phyloP scores from a whole-genome alignment of 2,113 vertebrate genomes.

The Corythoichthys haematopterus region DNA sequence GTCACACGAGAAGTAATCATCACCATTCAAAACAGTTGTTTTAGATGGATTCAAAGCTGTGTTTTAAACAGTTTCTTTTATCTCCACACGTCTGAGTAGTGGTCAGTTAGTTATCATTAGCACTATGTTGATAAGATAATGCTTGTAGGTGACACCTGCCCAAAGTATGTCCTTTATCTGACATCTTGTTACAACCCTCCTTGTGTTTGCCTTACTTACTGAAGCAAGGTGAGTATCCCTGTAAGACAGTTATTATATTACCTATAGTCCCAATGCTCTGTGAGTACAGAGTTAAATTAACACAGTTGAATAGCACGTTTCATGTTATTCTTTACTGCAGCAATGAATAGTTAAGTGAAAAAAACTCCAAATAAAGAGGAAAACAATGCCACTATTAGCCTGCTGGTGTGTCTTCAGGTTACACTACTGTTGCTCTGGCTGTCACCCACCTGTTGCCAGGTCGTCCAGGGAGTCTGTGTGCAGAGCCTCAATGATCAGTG shows the following conservation, averaged over 20 bases:
- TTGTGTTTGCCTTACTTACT: neutral
- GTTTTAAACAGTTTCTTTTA: conserved; percentile 3
- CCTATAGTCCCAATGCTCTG: neutral
- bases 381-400: conserved; percentile 29
- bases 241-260: neutral
- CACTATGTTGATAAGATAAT: conserved; percentile 24
- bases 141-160: conserved; percentile 28
- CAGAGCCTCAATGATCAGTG: conserved; percentile 95
- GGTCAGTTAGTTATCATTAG: conserved; percentile 21
- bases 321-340: neutral
- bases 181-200: neutral
- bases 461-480: conserved; percentile 91
- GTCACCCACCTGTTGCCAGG: conserved; percentile 87
- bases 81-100: neutral
- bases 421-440: conserved; percentile 42
- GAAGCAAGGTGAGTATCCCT: neutral
- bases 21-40: neutral
- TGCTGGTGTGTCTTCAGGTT: conserved; percentile 40
- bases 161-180: conserved; percentile 9
- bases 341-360: conserved; percentile 22
- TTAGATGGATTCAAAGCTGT: neutral
- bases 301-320: neutral
- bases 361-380: conserved; percentile 7
- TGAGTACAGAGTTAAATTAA: neutral
- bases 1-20: conserved; percentile 3